Evolutionary conservation across 2,797 vertebrate species (phyloP), one percentile per base, ranked within the genome.

Genomic region (Chaetodon trifasciatus): DNA sequence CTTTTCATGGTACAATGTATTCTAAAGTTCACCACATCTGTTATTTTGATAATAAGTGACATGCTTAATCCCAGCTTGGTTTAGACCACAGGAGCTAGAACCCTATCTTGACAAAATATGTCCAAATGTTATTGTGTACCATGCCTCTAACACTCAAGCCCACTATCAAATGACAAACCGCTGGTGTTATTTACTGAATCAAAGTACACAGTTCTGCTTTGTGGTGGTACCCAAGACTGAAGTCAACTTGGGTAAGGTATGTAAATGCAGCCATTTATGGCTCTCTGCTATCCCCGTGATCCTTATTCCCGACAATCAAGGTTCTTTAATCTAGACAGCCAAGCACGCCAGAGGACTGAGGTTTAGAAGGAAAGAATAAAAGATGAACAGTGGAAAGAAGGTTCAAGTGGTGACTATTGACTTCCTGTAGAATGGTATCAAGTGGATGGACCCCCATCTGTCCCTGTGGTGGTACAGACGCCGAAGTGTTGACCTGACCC

Each of bases 71-170:
- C 79, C 71, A 69, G 56, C 40, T 70, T 23, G 62, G 78, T 42
- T 80, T 82, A 44, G 17, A 73, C 52, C 67, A 52, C 47, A 68
- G 60, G 57, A 74, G 72, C 42, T 61, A 49, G 42, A 77, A 70
- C 70, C 17, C 63, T 79, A 78, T 86, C 70, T 81, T 87, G 65
- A 89, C 70, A 83, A 89, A 88, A 89, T 81, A 87, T 89, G 78
- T 91, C 89, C 74, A 91, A 91, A 91, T 92, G 90, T 90, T 91
- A 92, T 90, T 89, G 83, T 84, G 74, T 78, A 46, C 66, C 60
- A 73, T 37, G 37, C 78, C 55, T 83, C 73, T 74, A 67, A 74
- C 74, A 82, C 81, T 84, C 75, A 83, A 53, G 61, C 46, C 44
- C 58, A 85, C 62, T 71, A 82, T 87, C 77, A 81, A 86, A 86